Percentiles rank a stretch among this genome's conserved stretches.
These are phyloP conservation scores for Scaptomyza tumidula DNA, from an alignment of 2,888 invertebrate species.

Conservation along the genomic window DNA sequence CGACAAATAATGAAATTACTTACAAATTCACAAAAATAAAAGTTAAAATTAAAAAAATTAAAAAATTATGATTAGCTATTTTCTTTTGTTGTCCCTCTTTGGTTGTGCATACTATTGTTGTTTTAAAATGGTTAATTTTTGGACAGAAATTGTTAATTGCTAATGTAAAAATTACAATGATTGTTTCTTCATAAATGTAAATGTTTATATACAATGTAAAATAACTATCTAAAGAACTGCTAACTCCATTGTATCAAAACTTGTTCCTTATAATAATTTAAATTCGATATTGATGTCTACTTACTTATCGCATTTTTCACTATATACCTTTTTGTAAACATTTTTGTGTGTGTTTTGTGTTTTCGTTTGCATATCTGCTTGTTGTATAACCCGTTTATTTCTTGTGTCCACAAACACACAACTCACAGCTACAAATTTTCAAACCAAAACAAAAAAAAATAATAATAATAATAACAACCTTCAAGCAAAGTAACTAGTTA, in stretches of 20 bases:
- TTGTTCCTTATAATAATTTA: conserved; percentile 44
- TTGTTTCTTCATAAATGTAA: conserved; percentile 56
- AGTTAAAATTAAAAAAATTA: conserved; percentile 7
- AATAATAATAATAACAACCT: conserved; percentile 18
- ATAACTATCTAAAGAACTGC: conserved; percentile 58
- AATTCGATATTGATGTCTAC: conserved; percentile 71
- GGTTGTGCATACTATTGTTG: conserved; percentile 53
- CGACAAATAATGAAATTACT: conserved; percentile 4
- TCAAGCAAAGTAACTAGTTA: conserved; percentile 28
- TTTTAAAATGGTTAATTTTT: conserved; percentile 46
- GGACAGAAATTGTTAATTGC: conserved; percentile 53
- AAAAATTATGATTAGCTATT: conserved; percentile 32
- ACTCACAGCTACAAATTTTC: conserved; percentile 28
- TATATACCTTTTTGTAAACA: conserved; percentile 52
- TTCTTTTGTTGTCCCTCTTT: conserved; percentile 3
- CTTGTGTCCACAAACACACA: conserved; percentile 37
- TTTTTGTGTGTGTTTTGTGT: conserved; percentile 59
- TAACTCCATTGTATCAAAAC: conserved; percentile 50
- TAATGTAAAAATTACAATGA: conserved; percentile 54
- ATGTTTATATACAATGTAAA: conserved; percentile 36
- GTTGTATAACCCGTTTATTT: conserved; percentile 67
- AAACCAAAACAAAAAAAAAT: not conserved
- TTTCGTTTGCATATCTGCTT: conserved; percentile 68
- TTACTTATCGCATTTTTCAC: conserved; percentile 59
- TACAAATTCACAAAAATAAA: not conserved